Evolutionary conservation across 2,797 vertebrate genomes (phyloP).

Genomic region (Gallinago nigripennis): DNA sequence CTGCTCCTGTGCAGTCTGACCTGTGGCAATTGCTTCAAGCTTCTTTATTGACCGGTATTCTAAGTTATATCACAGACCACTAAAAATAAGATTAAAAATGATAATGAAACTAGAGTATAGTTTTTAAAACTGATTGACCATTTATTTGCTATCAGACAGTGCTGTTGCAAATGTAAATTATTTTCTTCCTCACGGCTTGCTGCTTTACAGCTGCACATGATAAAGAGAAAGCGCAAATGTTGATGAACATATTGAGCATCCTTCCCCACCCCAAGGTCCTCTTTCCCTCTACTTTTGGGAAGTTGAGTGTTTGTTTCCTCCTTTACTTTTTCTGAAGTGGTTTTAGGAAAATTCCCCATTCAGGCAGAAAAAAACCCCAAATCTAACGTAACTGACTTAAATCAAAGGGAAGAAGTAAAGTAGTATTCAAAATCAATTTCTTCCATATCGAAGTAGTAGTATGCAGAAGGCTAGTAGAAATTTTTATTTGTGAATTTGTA

Average conservation of each 20-base stretch:
- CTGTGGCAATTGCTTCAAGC: background rate
- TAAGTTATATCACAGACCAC: background rate
- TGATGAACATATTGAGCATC: background rate
- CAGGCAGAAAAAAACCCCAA: background rate
- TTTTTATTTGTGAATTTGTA: background rate
- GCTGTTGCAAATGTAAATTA: background rate
- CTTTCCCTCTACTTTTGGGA: constrained; percentile 14
- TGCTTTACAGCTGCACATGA: background rate
- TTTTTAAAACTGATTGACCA: background rate
- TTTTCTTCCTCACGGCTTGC: background rate
- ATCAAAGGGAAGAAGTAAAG: background rate
- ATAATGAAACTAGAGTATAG: background rate
- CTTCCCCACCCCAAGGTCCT: background rate
- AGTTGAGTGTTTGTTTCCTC: background rate
- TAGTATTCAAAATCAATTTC: background rate
- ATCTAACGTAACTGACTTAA: background rate
- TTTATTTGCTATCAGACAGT: background rate
- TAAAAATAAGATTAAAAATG: background rate
- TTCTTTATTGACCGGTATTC: background rate
- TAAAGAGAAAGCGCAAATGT: background rate
- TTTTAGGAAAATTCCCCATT: background rate
- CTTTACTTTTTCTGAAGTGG: background rate
- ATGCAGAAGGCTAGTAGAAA: background rate
- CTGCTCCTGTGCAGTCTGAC: background rate
- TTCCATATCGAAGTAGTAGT: background rate